Percentiles rank a stretch among this genome's conserved stretches.
phyloP scores from a whole-genome alignment of 2,113 vertebrate genomes.

The Galeopterus variegatus region DNA sequence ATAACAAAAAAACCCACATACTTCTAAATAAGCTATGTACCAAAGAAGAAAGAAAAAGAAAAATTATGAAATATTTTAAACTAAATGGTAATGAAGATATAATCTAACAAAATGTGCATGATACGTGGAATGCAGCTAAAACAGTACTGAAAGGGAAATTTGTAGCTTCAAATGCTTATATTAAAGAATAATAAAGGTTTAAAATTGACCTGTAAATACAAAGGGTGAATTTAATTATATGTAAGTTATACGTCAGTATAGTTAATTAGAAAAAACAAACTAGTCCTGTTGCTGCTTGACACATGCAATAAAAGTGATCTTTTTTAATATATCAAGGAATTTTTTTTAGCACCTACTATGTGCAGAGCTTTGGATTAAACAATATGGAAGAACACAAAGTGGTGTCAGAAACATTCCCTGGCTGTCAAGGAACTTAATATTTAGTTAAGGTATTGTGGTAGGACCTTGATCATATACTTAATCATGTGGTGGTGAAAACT shows the following conservation, averaged over 20 bases:
- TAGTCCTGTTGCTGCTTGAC: background rate
- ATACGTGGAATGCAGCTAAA: background rate
- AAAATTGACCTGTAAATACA: background rate
- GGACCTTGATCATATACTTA: constrained; percentile 34
- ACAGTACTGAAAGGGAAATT: background rate
- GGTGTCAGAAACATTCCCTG: background rate
- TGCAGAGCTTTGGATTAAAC: background rate
- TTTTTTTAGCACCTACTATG: background rate
- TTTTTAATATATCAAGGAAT: background rate
- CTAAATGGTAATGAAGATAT: constrained; percentile 8
- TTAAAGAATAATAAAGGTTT: background rate
- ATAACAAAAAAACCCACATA: constrained; percentile 35
- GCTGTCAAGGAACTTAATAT: background rate
- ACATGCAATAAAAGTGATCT: background rate
- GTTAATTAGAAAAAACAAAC: background rate
- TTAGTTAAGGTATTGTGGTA: constrained; percentile 12
- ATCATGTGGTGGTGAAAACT: background rate
- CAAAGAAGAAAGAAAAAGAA: constrained; percentile 1
- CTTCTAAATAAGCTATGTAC: background rate
- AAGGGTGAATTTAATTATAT: background rate
- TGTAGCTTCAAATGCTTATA: constrained; percentile 13
- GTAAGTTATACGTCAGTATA: background rate
- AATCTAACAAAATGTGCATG: background rate
- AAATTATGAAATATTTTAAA: constrained; percentile 20
- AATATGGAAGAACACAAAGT: constrained; percentile 33